A percentile compares a stretch with the other conserved stretches of the same genome.
These are phyloP conservation scores for Toxotes chatareus DNA, from an alignment of 2,113 vertebrate species.

Conservation along the genomic window DNA sequence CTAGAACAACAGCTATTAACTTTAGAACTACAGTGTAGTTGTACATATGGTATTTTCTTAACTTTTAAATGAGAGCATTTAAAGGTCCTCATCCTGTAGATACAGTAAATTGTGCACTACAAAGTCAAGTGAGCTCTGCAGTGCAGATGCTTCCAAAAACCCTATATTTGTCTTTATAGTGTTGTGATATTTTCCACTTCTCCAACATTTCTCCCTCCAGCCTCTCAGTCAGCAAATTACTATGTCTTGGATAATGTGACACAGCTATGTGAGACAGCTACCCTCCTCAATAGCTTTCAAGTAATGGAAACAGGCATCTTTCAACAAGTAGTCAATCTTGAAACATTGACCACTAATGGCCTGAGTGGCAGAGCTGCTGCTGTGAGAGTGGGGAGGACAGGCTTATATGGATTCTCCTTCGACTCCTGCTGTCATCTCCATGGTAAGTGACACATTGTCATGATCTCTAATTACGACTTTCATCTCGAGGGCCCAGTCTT, in stretches of 20 bases:
- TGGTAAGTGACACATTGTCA: slow-evolving; percentile 36
- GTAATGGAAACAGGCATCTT: slow-evolving; percentile 45
- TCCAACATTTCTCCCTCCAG: slow-evolving; percentile 8
- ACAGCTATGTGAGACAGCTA: neutral
- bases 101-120: neutral
- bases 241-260: slow-evolving; percentile 9
- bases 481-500: slow-evolving; percentile 30
- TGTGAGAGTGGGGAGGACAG: slow-evolving; percentile 1
- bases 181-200: slow-evolving; percentile 8
- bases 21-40: neutral
- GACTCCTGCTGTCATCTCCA: slow-evolving; percentile 51
- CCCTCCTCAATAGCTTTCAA: slow-evolving; percentile 10
- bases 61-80: no score
- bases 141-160: neutral
- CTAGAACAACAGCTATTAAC: neutral
- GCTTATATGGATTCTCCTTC: slow-evolving; percentile 12
- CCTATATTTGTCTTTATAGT: neutral
- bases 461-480: slow-evolving; percentile 54
- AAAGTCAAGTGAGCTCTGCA: neutral
- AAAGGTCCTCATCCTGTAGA: neutral
- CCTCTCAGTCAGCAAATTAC: slow-evolving; percentile 31
- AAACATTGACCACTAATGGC: slow-evolving; percentile 54
- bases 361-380: slow-evolving; percentile 20
- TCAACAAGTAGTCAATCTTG: slow-evolving; percentile 43
- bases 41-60: neutral